Conservation (phyloP, 2,797 vertebrate genomes). For the Oreortyx pictus region DNA sequence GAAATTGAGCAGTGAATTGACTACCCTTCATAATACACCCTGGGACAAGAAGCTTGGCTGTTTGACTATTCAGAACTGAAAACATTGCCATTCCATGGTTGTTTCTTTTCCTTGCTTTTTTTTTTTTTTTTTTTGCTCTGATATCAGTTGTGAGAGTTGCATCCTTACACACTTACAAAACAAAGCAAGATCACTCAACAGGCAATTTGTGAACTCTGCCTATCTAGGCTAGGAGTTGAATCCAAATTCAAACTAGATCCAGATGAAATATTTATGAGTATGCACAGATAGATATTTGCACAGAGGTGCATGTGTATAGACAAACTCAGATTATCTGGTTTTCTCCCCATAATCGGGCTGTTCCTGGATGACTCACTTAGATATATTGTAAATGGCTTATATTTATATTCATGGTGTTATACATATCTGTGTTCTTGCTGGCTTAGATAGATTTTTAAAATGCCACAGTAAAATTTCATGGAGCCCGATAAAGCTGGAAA, state of each 20-base stretch:
- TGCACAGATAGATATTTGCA: slow-evolving; percentile 73
- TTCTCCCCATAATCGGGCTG: slow-evolving; percentile 64
- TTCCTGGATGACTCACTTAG: slow-evolving; percentile 65
- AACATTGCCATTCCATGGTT: neutral
- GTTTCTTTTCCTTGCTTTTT: neutral
- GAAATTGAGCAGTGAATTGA: slow-evolving; percentile 19
- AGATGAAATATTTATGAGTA: slow-evolving; percentile 77
- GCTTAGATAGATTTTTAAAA: slow-evolving; percentile 67
- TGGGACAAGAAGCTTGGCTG: neutral
- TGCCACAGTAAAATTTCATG: slow-evolving; percentile 59
- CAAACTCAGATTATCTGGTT: slow-evolving; percentile 71
- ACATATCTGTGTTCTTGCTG: slow-evolving; percentile 63
- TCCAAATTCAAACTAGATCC: slow-evolving; percentile 68
- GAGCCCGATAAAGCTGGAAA: slow-evolving; percentile 43
- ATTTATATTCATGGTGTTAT: slow-evolving; percentile 70
- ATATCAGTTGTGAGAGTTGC: neutral
- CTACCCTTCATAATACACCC: neutral
- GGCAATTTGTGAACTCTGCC: slow-evolving; percentile 71
- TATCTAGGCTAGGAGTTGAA: slow-evolving; percentile 58
- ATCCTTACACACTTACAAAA: slow-evolving; percentile 55
- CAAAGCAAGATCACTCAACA: slow-evolving; percentile 63
- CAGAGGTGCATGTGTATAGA: slow-evolving; percentile 60
- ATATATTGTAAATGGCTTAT: slow-evolving; percentile 70
- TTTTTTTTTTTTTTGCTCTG: neutral
- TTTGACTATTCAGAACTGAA: slow-evolving; percentile 26